Percentiles rank a stretch among this genome's conserved stretches.
Evolutionary conservation across 2,888 invertebrate species (phyloP).

Genomic region (Sphecodes monilicornis): DNA sequence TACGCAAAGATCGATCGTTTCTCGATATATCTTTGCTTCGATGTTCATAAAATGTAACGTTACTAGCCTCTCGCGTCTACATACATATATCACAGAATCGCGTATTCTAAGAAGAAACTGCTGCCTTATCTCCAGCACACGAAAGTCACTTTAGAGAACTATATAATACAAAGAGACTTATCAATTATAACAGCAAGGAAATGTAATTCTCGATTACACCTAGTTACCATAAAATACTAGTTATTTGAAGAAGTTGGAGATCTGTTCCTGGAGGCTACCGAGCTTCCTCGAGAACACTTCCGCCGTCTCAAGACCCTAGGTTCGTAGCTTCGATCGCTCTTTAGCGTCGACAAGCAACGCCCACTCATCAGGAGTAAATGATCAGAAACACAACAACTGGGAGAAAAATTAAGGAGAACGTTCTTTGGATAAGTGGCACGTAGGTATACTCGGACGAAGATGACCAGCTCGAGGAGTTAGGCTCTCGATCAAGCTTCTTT

Average conservation of each 20-base stretch:
- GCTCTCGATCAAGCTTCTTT: too few species aligned
- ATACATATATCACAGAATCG: slow-evolving; percentile 4
- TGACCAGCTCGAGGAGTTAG: too few species aligned
- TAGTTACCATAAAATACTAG: neutral
- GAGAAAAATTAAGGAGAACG: neutral
- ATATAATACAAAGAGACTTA: neutral
- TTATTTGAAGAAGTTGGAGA: neutral
- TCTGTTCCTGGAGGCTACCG: neutral
- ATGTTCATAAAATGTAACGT: neutral
- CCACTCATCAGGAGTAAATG: neutral
- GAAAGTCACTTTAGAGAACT: neutral
- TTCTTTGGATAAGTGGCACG: neutral
- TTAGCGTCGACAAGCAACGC: neutral
- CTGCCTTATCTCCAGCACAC: neutral
- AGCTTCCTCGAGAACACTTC: neutral
- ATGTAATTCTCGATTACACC: neutral
- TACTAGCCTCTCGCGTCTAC: neutral
- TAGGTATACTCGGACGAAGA: neutral
- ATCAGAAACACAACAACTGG: too few species aligned
- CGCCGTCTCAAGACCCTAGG: neutral
- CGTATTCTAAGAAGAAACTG: neutral
- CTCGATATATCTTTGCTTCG: neutral
- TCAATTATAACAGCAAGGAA: neutral
- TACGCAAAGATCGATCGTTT: neutral
- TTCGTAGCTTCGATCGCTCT: neutral